These are phyloP conservation scores for Pteropus rufus DNA, from an alignment of 2,797 vertebrate genomes.

Conservation along the genomic window DNA sequence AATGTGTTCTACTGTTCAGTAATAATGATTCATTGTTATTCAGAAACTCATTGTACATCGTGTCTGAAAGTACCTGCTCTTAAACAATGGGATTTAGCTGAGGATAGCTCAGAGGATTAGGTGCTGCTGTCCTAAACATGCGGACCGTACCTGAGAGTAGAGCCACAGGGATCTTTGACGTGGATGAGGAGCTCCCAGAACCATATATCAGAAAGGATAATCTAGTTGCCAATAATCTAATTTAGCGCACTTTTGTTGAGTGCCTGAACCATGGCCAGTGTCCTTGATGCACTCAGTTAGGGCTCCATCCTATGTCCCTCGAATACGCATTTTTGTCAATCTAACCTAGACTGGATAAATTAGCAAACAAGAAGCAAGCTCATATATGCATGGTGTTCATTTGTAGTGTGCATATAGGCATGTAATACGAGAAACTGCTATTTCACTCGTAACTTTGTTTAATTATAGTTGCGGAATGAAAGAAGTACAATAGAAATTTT, in stretches of 20 bases:
- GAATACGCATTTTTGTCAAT: not conserved
- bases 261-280: not conserved
- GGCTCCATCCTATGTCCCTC: not conserved
- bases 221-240: not conserved
- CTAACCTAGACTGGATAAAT: not conserved
- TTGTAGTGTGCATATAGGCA: not conserved
- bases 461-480: not conserved
- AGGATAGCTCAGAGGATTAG: not conserved
- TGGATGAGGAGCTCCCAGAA: not conserved
- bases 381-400: not conserved
- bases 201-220: not conserved
- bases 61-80: not conserved
- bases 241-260: not conserved
- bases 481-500: not conserved
- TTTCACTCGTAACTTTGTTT: not conserved
- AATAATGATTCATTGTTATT: not conserved
- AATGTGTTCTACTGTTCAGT: not conserved
- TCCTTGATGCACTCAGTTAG: not conserved
- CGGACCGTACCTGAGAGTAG: not conserved
- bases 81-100: not conserved
- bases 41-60: not conserved
- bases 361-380: not conserved
- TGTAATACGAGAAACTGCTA: not conserved
- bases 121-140: not conserved
- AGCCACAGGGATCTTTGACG: not conserved